Conservation (phyloP, 1,140 invertebrate genomes). For the Idris sp. region DNA sequence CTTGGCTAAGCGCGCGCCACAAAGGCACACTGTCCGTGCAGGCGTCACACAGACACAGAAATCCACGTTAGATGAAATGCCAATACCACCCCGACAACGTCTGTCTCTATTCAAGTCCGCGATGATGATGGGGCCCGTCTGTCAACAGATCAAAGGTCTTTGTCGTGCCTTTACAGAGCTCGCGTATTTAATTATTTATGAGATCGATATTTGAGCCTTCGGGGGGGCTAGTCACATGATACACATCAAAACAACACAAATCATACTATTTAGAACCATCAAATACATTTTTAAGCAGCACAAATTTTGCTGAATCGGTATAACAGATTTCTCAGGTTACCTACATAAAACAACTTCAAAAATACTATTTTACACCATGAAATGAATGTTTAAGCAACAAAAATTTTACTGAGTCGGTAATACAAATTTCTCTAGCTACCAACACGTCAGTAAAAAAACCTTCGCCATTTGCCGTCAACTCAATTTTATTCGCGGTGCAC, state of each 20-base stretch:
- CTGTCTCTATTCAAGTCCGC: conserved; percentile 73
- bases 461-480: conserved; percentile 6
- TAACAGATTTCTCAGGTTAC: too few relatives aligned
- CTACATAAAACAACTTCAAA: too few relatives aligned
- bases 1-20: conserved; percentile 16
- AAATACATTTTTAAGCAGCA: too few relatives aligned
- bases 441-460: conserved; percentile 40
- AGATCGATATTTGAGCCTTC: conserved; percentile 77
- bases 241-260: too few relatives aligned
- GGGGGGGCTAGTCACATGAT: conserved; percentile 63
- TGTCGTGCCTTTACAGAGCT: conserved; percentile 76
- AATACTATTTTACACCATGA: too few relatives aligned
- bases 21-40: conserved; percentile 41
- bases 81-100: conserved; percentile 55
- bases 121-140: conserved; percentile 77
- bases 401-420: too few relatives aligned
- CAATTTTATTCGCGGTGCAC: neutral
- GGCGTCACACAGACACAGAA: conserved; percentile 36
- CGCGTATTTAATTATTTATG: conserved; percentile 78
- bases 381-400: too few relatives aligned
- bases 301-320: too few relatives aligned
- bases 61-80: conserved; percentile 53
- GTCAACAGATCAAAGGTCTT: conserved; percentile 79
- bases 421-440: too few relatives aligned
- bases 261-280: too few relatives aligned